These are phyloP conservation scores for Mus spretus DNA, from an alignment of 2,797 vertebrate species.

Conservation along the genomic window DNA sequence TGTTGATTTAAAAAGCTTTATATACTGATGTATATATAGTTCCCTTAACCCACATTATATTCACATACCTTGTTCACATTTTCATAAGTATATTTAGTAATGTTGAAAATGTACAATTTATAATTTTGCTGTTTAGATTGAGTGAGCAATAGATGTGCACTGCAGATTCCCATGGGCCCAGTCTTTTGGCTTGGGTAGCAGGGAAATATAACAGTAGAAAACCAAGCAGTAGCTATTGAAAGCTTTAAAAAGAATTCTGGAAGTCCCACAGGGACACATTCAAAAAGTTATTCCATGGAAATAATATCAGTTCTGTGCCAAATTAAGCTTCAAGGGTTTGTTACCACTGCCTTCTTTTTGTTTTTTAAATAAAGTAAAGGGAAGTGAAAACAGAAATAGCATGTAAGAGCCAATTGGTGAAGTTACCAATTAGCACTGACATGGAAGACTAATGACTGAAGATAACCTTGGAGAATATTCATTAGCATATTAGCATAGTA, in stretches of 20 bases:
- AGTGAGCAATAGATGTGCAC: background rate
- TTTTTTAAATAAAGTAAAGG: background rate
- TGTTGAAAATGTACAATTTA: background rate
- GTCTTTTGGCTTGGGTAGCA: background rate
- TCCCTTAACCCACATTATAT: background rate
- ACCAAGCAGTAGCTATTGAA: constrained; percentile 10
- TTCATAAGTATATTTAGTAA: constrained; percentile 51
- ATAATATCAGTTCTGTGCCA: constrained; percentile 4
- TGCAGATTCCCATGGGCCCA: background rate
- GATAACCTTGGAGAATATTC: background rate
- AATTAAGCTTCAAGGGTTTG: constrained; percentile 45
- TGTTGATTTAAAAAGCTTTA: background rate
- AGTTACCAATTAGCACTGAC: background rate
- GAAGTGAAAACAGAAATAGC: background rate
- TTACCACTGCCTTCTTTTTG: background rate
- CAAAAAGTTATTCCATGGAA: constrained; percentile 33
- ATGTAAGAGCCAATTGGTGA: constrained; percentile 12
- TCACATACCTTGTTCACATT: background rate
- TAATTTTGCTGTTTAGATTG: constrained; percentile 24
- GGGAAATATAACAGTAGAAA: background rate
- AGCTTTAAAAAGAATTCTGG: constrained; percentile 10
- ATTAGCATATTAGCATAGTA: background rate
- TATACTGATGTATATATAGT: background rate
- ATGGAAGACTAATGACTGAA: background rate
- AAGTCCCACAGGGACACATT: constrained; percentile 1